Evolutionary conservation across 2,888 invertebrate genomes (phyloP).

Genomic region (Eurytoma adleriae): DNA sequence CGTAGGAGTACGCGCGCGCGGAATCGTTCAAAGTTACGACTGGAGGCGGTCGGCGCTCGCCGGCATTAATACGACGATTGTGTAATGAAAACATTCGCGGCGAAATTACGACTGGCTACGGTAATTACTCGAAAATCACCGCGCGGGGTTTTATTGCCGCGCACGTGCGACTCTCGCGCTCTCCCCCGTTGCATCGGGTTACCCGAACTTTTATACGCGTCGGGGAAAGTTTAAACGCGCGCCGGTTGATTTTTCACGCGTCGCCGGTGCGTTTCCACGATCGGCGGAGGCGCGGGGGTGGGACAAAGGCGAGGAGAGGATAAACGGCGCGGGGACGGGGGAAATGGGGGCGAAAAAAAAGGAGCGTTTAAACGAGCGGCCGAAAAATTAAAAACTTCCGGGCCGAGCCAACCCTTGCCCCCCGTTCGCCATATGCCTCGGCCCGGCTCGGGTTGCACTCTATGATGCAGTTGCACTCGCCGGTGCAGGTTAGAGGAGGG

Average conservation of each 20-base stretch:
- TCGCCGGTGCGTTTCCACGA: not conserved
- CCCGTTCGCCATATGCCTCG: slow-evolving; percentile 48
- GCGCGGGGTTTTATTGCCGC: slow-evolving; percentile 29
- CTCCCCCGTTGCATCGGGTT: slow-evolving; percentile 5
- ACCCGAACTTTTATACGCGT: not conserved
- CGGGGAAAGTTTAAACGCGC: no score
- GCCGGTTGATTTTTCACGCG: slow-evolving; percentile 2
- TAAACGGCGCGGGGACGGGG: not conserved
- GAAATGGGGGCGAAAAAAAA: not conserved
- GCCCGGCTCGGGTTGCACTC: not conserved
- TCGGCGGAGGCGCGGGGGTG: not conserved
- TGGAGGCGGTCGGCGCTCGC: not conserved
- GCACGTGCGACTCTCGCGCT: not conserved
- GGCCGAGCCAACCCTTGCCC: slow-evolving; percentile 43
- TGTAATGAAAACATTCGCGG: slow-evolving; percentile 47
- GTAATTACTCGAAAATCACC: slow-evolving; percentile 45
- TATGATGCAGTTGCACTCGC: slow-evolving; percentile 1
- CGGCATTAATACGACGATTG: slow-evolving; percentile 40
- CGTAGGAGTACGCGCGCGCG: not conserved
- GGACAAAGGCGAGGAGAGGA: not conserved
- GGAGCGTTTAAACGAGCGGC: not conserved
- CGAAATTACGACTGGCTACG: slow-evolving; percentile 46
- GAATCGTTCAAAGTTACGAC: slow-evolving; percentile 15
- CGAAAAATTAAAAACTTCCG: slow-evolving; percentile 54
- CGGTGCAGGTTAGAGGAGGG: not conserved